Evolutionary conservation across 2,797 vertebrate genomes (phyloP), one percentile per base, ranked within the genome.

Genomic region (Orestias chungarensis): DNA sequence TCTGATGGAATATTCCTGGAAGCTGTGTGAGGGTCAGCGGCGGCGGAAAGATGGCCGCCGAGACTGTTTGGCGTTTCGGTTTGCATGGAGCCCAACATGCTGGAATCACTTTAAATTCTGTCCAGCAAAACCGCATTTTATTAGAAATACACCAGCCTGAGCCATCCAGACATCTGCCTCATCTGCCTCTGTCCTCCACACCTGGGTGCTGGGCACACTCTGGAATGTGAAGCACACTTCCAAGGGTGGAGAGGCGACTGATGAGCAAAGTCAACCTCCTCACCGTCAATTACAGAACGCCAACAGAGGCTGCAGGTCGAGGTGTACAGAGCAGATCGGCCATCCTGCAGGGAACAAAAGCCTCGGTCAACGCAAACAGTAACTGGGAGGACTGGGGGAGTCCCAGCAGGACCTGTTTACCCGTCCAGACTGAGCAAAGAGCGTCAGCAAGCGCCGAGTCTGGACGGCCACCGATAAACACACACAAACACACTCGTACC

Each of bases 201-300:
- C 89, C 82, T 86, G 78, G 80, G 86, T 93, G 93, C 75, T 27
- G 86, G 80, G 59, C 92, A 92, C 92, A 93, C 92, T 93, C 86
- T 92, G 80, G 68, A 87, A 89, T 91, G 89, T 78, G 86, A 27
- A 81, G 86, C 90, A 88, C 91, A 89, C 92, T 93, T 92, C 76
- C 87, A 82, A 79, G 83, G 88, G 86, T 54, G 87, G 90, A 79
- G 85, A 84, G 20, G 57, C 66, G 78, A 75, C 67, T 35, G 3
- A 38, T 80, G 80, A 75, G 86, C 86, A 89, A 91, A 91, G 89
- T 82, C 78, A 73, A 82, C 82, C 84, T 89, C 9, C 82, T 78
- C 86, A 78, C 73, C 88, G 77, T 83, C 89, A 92, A 91, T 93
- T 91, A 93, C 88, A 17, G 67, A 88, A 78, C 82, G 81, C 87